Evolutionary conservation across 2,888 invertebrate genomes (phyloP), one percentile per base, ranked within the genome.

Genomic region (Drosophila dives): DNA sequence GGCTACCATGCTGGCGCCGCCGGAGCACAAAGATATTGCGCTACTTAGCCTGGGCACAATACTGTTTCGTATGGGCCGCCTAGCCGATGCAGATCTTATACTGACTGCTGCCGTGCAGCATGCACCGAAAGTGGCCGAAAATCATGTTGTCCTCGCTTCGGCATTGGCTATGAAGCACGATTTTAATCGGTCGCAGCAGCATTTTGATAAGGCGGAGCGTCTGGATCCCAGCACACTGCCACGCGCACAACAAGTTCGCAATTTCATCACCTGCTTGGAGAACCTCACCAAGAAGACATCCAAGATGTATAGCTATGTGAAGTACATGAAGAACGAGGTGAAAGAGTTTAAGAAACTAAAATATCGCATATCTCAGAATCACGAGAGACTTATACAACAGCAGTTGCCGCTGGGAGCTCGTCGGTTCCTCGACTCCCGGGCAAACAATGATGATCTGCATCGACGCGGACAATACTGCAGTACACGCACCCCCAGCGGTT

Each of bases 391-490:
- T 3, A 85, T 92, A 36, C 91, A 92, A 40, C 92, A 92, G 56
- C 92, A 93, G 77, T 76, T 93, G 49, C 93, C 93, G 3, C 60
- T 93, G 34, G 91, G 91, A 10, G 91, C 90, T 0, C 91, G 93
- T 2, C 91, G 89, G 3, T 64, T 90, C 15, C 83, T 90, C 10
- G 91, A 92, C 56, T 76, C 88, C 0, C 82, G 91, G 29, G 81
- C 85, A 10, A 90, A 86, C 34, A 92, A 89, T 40, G 91, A 92
- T 45, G 91, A 92, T 69, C 76, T 93, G 17, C 74, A 91, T 17
- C 86, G 92, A 53, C 92, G 93, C 4, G 92, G 92, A 2, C 93
- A 93, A 65, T 93, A 93, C 64, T 93, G 93, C 56, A 92, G 92
- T 49, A 92, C 92, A 3, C 87, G 92, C 1, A 92, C 91, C 1